Evolutionary conservation across 2,888 invertebrate genomes (phyloP).

Genomic region (Drosophila mayaguana): DNA sequence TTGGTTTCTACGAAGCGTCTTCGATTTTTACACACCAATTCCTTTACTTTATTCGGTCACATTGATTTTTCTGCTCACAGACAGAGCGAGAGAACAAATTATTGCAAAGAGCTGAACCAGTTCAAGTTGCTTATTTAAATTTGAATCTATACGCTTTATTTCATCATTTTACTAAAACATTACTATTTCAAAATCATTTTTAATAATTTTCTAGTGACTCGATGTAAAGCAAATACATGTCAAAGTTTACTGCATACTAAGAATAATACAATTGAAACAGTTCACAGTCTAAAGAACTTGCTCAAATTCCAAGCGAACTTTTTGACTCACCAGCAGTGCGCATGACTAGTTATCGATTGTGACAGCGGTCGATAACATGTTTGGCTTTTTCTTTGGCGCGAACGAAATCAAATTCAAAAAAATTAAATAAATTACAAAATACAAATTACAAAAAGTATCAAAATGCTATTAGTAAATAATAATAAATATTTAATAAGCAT

Average conservation of each 20-base stretch:
- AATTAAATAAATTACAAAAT: too few species aligned
- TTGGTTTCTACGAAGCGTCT: slow-evolving; percentile 19
- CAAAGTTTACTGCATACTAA: not conserved
- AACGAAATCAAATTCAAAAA: slow-evolving; percentile 20
- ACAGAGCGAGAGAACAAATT: not conserved
- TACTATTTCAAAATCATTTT: not conserved
- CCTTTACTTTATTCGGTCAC: slow-evolving; percentile 27
- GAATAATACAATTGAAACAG: not conserved
- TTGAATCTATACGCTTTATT: not conserved
- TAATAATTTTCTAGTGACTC: not conserved
- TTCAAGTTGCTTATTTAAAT: slow-evolving; percentile 4
- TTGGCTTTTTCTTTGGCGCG: slow-evolving; percentile 14
- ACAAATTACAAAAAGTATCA: too few species aligned
- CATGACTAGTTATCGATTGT: slow-evolving; percentile 49
- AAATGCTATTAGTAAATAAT: too few species aligned
- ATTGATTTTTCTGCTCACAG: slow-evolving; percentile 14
- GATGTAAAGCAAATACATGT: not conserved
- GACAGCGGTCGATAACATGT: slow-evolving; percentile 29
- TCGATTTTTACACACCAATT: slow-evolving; percentile 27
- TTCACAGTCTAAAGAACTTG: not conserved
- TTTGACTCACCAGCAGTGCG: slow-evolving; percentile 22
- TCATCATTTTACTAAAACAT: too few species aligned
- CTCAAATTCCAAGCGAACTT: not conserved
- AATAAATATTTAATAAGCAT: too few species aligned
- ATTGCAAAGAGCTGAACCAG: slow-evolving; percentile 22